Evolutionary conservation across 1,140 invertebrate species (phyloP).

Genomic region (Drosophila kohkoa): DNA sequence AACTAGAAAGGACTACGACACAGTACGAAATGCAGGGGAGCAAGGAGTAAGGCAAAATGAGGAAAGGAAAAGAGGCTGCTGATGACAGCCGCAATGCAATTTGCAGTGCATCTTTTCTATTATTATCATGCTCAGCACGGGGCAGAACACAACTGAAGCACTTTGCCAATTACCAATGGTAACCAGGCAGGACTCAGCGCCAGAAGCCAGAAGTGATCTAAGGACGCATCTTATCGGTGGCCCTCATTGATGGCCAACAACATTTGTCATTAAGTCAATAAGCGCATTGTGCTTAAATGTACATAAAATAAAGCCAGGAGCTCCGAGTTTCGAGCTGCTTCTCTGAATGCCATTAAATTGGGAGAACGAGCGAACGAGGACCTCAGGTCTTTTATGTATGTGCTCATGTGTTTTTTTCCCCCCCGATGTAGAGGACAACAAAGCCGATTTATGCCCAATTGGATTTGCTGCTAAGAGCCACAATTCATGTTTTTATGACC

Average conservation of each 20-base stretch:
- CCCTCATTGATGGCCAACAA: constrained; percentile 58
- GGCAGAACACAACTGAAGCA: constrained; percentile 33
- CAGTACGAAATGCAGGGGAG: background rate
- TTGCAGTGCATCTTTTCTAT: constrained; percentile 43
- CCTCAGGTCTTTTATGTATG: constrained; percentile 30
- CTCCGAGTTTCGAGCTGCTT: background rate
- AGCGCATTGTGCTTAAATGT: constrained; percentile 81
- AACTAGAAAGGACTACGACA: constrained; percentile 31
- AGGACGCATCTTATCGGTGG: constrained; percentile 14
- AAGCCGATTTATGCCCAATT: constrained; percentile 83
- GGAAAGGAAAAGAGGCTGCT: constrained; percentile 18
- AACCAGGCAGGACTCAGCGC: constrained; percentile 28
- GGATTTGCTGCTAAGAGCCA: constrained; percentile 82
- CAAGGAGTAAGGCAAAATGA: no score
- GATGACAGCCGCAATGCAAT: constrained; percentile 56
- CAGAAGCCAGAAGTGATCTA: background rate
- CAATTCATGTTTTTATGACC: constrained; percentile 83
- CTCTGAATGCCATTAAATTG: constrained; percentile 37
- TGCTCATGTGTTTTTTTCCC: constrained; percentile 58
- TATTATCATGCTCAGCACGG: constrained; percentile 29
- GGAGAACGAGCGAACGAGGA: background rate
- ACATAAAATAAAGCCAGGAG: constrained; percentile 73
- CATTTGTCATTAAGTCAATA: constrained; percentile 83
- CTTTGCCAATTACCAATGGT: constrained; percentile 50
- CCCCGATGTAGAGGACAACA: constrained; percentile 37